Evolutionary conservation across 2,113 vertebrate species (phyloP).

Genomic region (Diphyllodes magnificus): DNA sequence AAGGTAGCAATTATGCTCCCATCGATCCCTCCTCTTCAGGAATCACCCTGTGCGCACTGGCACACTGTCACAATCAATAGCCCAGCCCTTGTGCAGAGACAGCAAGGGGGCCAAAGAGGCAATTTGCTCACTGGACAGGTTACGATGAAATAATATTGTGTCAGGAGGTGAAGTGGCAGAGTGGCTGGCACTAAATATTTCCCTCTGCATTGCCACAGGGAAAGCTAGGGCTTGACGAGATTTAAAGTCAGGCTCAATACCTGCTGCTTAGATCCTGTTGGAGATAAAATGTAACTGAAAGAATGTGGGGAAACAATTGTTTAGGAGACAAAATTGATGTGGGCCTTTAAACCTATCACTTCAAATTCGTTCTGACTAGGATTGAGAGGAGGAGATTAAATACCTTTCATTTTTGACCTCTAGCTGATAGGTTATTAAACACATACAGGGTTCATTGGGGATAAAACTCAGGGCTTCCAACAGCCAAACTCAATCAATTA

Average conservation of each 20-base stretch:
- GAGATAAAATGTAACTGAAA: constrained; percentile 37
- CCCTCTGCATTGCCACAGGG: background rate
- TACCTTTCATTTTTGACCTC: background rate
- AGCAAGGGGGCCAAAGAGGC: background rate
- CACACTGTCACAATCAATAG: constrained; percentile 30
- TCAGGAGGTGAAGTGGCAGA: constrained; percentile 31
- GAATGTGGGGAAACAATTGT: background rate
- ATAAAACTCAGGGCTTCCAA: background rate
- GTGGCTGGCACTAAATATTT: constrained; percentile 4
- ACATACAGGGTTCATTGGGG: background rate
- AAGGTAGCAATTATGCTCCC: constrained; percentile 17
- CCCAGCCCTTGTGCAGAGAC: background rate
- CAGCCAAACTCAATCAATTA: background rate
- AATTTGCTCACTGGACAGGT: constrained; percentile 40
- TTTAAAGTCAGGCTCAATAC: constrained; percentile 14
- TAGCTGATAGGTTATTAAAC: background rate
- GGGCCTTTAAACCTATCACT: background rate
- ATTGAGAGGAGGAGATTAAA: background rate
- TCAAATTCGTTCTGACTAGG: background rate
- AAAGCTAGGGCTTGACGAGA: background rate
- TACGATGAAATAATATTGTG: constrained; percentile 52
- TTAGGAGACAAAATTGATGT: constrained; percentile 1
- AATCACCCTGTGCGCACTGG: background rate
- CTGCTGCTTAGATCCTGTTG: constrained; percentile 20
- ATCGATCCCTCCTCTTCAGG: constrained; percentile 23